A percentile compares a stretch with the other conserved stretches of the same genome.
phyloP scores from a whole-genome alignment of 2,888 invertebrate genomes.

The Podotricha telesiphe region DNA sequence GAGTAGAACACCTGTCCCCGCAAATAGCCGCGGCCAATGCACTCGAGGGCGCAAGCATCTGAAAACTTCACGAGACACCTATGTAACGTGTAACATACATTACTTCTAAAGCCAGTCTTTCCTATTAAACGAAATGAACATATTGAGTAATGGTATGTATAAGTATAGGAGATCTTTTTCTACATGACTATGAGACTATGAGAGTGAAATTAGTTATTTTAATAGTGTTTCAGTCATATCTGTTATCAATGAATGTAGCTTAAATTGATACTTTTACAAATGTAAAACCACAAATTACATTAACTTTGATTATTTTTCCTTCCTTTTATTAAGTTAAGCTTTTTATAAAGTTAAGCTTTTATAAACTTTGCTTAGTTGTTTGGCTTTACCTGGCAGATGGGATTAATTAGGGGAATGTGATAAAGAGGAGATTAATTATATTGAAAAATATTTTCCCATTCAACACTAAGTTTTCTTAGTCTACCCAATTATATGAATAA shows the following conservation, averaged over 20 bases:
- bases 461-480: no score
- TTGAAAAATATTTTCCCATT: no score
- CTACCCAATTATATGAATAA: no score
- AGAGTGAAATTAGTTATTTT: background rate
- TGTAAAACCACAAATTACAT: background rate
- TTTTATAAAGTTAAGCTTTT: no score
- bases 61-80: background rate
- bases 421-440: no score
- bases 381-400: no score
- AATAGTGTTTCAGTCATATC: background rate
- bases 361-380: no score
- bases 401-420: no score
- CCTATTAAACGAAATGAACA: background rate
- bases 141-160: constrained; percentile 6
- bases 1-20: constrained; percentile 59
- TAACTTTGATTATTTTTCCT: no score
- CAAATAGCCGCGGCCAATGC: constrained; percentile 69
- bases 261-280: background rate
- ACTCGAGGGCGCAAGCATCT: constrained; percentile 59
- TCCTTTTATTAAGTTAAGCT: no score
- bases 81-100: background rate
- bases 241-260: constrained; percentile 4
- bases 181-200: background rate
- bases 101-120: background rate
- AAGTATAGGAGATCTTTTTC: background rate